phyloP scores from a whole-genome alignment of 2,113 vertebrate species.

The Strix uralensis region DNA sequence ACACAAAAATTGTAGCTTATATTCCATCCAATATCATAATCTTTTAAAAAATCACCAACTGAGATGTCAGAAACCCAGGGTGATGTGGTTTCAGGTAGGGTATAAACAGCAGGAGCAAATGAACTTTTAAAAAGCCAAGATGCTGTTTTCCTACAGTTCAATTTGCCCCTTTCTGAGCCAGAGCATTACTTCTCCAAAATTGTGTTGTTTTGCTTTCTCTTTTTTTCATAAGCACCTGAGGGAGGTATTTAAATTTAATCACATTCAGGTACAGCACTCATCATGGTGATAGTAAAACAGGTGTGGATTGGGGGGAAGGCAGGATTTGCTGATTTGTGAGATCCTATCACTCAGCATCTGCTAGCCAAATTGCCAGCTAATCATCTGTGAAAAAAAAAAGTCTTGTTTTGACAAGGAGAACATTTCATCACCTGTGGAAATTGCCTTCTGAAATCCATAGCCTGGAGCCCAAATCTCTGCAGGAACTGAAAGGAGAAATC shows the following conservation, averaged over 20 bases:
- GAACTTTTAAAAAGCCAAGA: constrained; percentile 58
- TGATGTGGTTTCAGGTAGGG: constrained; percentile 50
- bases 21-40: constrained; percentile 6
- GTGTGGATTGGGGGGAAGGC: not conserved
- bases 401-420: constrained; percentile 20
- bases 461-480: not conserved
- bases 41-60: not conserved
- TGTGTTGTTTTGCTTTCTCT: not conserved
- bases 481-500: not conserved
- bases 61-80: not conserved
- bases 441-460: not conserved
- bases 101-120: constrained; percentile 62
- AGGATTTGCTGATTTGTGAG: constrained; percentile 17
- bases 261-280: constrained; percentile 1
- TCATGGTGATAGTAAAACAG: constrained; percentile 43
- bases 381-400: not conserved
- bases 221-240: constrained; percentile 15
- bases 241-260: constrained; percentile 61
- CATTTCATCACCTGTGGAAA: constrained; percentile 29
- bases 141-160: constrained; percentile 28
- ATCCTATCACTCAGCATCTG: not conserved
- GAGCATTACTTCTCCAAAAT: constrained; percentile 29
- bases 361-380: constrained; percentile 11
- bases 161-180: constrained; percentile 46
- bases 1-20: not conserved